Percentiles rank a stretch among this genome's conserved stretches.
phyloP scores from a whole-genome alignment of 2,113 vertebrate genomes.

The Oceanodroma tethys region DNA sequence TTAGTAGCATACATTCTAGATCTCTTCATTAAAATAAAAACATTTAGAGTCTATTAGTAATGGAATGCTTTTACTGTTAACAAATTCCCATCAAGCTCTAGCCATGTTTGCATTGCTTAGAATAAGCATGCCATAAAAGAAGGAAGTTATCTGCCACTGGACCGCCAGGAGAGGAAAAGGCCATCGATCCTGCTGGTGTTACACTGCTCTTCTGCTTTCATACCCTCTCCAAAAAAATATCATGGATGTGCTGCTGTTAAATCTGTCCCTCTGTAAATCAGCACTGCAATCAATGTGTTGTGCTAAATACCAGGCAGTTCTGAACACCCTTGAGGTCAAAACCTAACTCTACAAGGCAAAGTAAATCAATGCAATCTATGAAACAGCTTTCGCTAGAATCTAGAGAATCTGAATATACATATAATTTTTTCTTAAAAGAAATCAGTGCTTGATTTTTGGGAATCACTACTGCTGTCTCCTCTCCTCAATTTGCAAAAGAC shows the following conservation, averaged over 20 bases:
- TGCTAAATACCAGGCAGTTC: conserved; percentile 39
- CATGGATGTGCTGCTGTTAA: neutral
- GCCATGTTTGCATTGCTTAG: neutral
- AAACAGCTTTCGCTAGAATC: conserved; percentile 30
- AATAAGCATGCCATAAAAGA: neutral
- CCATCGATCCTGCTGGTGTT: neutral
- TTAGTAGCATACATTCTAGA: neutral
- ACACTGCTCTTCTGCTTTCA: neutral
- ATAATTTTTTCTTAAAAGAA: neutral
- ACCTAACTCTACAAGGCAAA: conserved; percentile 3
- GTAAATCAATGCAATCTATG: conserved; percentile 48
- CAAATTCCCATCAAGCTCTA: neutral
- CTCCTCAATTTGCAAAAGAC: neutral
- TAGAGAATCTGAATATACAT: neutral
- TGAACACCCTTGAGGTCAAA: conserved; percentile 21
- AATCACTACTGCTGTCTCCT: neutral
- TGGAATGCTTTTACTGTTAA: neutral
- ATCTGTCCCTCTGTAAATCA: conserved; percentile 20
- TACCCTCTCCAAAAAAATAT: neutral
- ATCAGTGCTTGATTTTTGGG: neutral
- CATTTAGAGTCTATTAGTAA: neutral
- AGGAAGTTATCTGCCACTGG: neutral
- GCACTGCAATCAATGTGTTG: conserved; percentile 13
- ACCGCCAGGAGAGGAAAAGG: neutral
- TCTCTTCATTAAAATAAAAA: neutral